Evolutionary conservation across 2,113 vertebrate genomes (phyloP), one percentile per base, ranked within the genome.

Genomic region (Rhinoderma darwinii): DNA sequence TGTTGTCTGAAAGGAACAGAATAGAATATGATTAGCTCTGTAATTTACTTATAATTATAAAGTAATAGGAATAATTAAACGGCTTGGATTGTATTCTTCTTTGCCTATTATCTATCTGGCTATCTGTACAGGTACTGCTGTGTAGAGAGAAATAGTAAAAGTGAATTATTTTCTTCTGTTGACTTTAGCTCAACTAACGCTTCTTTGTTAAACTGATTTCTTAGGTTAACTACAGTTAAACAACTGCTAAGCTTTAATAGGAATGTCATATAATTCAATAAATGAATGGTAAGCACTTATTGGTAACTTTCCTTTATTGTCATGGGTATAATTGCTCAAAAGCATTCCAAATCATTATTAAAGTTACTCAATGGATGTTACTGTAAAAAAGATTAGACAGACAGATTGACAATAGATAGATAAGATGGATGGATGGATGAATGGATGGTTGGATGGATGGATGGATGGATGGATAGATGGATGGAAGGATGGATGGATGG

Each of bases 1-100:
- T 75, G 86, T 82, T 86, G 85, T 86, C 85, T 86, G 85, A 56
- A 86, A 82, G 77, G 85, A 86, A 81, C 77, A 86, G 85, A 86
- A 81, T 86, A 39, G 85, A 86, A 87, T 87, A 87, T 87, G 86
- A 87, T 87, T 87, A 82, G 86, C 86, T 74, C 79, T 82, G 79
- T 82, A 87, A 87, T 82, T 87, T 87, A 87, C 86, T 82, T 59
- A 87, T 87, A 87, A 82, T 87, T 87, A 87, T 82, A 82, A 87
- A 87, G 86, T 87, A 87, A 87, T 87, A 61, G 79, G 86, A 87
- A 87, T 82, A 87, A 82, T 87, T 87, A 87, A 87, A 87, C 43
- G 56, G 84, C 61, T 86, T 68, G 84, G 84, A 78, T 86, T 78
- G 41, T 39, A 86, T 86, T 79, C 74, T 66, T 61, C 75, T 86